These are phyloP conservation scores for Heterodera schachtii DNA, from an alignment of 1,140 invertebrate genomes.

Conservation along the genomic window DNA sequence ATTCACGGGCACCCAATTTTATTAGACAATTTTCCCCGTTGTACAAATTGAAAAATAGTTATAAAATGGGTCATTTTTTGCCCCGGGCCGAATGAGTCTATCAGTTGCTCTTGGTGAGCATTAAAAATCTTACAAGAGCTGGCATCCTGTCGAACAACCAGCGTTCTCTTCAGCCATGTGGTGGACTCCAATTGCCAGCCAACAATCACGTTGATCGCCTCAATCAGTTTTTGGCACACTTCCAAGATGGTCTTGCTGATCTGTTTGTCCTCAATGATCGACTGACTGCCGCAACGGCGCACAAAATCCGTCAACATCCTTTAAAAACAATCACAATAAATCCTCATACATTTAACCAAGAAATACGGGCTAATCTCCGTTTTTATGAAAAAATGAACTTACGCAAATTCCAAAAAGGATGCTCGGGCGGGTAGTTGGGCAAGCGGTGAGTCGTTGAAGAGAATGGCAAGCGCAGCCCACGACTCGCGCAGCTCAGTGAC, in stretches of 20 bases:
- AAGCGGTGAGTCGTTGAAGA: conserved; percentile 77
- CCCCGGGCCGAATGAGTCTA: too few relatives aligned
- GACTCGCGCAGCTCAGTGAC: conserved; percentile 77
- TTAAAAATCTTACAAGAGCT: conserved; percentile 27
- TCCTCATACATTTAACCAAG: too few relatives aligned
- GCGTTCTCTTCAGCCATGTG: conserved; percentile 84
- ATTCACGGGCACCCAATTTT: too few relatives aligned
- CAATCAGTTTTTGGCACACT: conserved; percentile 73
- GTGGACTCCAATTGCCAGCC: conserved; percentile 86
- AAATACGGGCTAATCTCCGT: too few relatives aligned
- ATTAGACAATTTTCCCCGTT: too few relatives aligned
- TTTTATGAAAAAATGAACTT: conserved; percentile 59
- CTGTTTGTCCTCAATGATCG: conserved; percentile 81
- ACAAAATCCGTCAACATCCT: conserved; percentile 83
- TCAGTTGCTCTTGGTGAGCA: too few relatives aligned
- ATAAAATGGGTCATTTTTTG: too few relatives aligned
- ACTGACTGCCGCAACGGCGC: conserved; percentile 77
- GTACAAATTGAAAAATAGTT: too few relatives aligned
- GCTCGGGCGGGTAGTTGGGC: conserved; percentile 75
- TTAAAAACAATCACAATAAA: conserved; percentile 34
- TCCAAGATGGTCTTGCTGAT: conserved; percentile 74
- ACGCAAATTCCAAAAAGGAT: conserved; percentile 79
- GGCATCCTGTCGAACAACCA: conserved; percentile 81
- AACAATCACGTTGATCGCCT: conserved; percentile 82
- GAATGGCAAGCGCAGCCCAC: conserved; percentile 77